Evolutionary conservation across 2,113 vertebrate genomes (phyloP), one percentile per base, ranked within the genome.

Genomic region (Typhlomys cinereus): DNA sequence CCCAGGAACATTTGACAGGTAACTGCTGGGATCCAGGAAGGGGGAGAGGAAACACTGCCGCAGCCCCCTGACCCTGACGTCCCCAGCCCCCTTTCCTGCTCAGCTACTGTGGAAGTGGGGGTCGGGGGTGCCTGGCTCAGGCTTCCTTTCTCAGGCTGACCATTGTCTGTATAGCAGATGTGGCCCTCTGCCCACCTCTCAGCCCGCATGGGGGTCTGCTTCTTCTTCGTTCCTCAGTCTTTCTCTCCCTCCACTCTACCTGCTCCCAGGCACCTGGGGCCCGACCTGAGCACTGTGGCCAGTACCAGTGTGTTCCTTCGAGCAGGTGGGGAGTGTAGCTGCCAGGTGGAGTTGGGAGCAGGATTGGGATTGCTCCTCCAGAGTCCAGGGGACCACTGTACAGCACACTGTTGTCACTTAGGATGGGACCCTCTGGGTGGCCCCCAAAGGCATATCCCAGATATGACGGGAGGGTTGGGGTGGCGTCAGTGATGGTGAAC

Each of bases 21-120:
- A 76, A 54, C 88, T 52, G 48, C 27, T 79, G 81, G 76, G 79
- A 31, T 67, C 82, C 90, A 85, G 92, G 90, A 94, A 57, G 36
- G 76, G 70, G 79, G 54, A 52, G 44, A 50, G 92, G 90, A 82
- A 81, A 2, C 13, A 61, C 5, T 5, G 39, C 27, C 4, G 21
- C 3, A 46, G 85, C 70, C 82, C 52, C 50, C 13, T 23, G 66
- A 66, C 86, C 69, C 41, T 12, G 0, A 0, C 3, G 4, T 57
- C 48, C 36, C 36, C 0, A 0, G 9, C 4, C 62, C 54, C 27
- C 44, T 12, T 0, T 29, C 71, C 50, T 0, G 1, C 67, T 67
- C 21, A 0, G 70, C 90, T 29, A 4, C n/a, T 11, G 2, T 59
- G 66, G 81, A 79, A 46, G 80, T 4, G 0, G 23, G 66, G 52